Conservation (phyloP, 2,113 vertebrate genomes). For the Myodes glareolus region DNA sequence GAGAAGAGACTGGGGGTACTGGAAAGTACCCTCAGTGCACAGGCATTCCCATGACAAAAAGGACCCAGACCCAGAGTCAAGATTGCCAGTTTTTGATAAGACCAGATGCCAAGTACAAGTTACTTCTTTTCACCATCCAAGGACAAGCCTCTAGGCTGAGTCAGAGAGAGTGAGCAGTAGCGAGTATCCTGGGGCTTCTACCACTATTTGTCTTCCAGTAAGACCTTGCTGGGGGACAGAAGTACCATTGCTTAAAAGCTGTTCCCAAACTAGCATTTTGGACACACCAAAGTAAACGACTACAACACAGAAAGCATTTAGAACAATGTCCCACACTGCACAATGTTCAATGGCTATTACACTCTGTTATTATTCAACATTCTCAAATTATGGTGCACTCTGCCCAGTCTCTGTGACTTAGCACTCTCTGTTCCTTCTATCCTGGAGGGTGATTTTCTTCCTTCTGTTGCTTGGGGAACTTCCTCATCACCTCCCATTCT, state of each 20-base stretch:
- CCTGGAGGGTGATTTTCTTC: neutral
- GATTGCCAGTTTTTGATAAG: neutral
- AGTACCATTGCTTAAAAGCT: neutral
- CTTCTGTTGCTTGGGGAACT: conserved; percentile 14
- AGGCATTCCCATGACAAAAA: neutral
- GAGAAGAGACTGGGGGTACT: neutral
- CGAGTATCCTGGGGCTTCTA: neutral
- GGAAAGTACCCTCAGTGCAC: neutral
- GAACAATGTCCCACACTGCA: conserved; percentile 3
- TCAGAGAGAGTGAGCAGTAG: neutral
- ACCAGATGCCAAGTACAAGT: neutral
- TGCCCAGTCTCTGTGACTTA: neutral
- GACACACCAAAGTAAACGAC: conserved; percentile 6
- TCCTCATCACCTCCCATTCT: neutral
- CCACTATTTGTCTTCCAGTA: neutral
- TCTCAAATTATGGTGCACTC: neutral
- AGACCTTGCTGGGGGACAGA: neutral
- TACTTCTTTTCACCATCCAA: neutral
- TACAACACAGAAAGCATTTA: neutral
- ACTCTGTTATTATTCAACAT: neutral
- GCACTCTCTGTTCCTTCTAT: neutral
- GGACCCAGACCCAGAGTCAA: neutral
- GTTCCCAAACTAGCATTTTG: neutral
- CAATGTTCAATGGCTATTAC: neutral
- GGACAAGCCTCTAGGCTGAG: neutral